Evolutionary conservation across 92 coral and sea anemone genomes (phyloP).

Genomic region (Anthopleura xanthogrammica): DNA sequence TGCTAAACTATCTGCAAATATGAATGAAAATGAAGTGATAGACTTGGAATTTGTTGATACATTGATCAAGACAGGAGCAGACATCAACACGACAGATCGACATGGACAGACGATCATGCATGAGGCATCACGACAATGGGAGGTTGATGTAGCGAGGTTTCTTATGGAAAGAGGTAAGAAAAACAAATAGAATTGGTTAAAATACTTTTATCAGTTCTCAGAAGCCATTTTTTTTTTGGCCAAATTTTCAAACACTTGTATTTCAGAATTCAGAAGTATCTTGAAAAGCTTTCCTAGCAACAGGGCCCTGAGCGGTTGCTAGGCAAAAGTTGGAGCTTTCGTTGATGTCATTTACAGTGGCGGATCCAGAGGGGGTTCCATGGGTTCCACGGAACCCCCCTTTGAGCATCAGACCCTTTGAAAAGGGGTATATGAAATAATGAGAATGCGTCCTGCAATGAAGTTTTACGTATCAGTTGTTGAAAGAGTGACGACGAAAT

Average conservation of each 20-base stretch:
- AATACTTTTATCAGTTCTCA: not conserved
- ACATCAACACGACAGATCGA: slow-evolving; percentile 76
- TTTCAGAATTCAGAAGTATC: no score
- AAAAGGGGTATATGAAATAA: no score
- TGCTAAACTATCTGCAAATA: slow-evolving; percentile 79
- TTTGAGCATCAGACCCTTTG: no score
- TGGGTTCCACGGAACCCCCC: no score
- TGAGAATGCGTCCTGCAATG: no score
- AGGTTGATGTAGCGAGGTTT: slow-evolving; percentile 78
- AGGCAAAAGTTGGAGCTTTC: not conserved
- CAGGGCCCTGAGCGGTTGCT: not conserved
- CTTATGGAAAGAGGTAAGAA: slow-evolving; percentile 82
- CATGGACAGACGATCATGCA: slow-evolving; percentile 91
- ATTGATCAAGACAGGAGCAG: slow-evolving; percentile 80
- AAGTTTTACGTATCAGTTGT: no score
- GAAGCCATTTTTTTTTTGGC: not conserved
- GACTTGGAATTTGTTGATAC: slow-evolving; percentile 91
- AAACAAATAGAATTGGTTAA: not conserved
- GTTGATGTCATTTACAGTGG: no score
- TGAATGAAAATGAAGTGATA: slow-evolving; percentile 77
- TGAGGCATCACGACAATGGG: slow-evolving; percentile 97
- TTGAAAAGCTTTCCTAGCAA: not conserved
- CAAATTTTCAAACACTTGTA: not conserved
- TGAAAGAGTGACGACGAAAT: no score
- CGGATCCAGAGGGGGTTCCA: no score